These are phyloP conservation scores for Lepus americanus DNA, from an alignment of 2,113 vertebrate species.

Conservation along the genomic window DNA sequence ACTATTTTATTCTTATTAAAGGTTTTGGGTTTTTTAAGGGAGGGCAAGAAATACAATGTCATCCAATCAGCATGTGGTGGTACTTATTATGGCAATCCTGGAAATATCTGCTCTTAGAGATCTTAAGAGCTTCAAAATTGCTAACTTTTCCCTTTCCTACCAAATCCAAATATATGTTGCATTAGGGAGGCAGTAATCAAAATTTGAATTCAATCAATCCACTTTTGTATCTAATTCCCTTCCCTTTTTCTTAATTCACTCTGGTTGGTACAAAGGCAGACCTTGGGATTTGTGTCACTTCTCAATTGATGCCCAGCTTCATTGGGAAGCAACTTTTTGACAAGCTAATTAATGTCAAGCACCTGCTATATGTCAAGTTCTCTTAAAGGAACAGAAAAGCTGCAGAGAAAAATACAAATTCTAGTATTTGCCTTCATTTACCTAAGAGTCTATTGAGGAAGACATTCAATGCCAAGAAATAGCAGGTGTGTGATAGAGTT, in stretches of 20 bases:
- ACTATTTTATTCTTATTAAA: not conserved
- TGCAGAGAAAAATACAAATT: not conserved
- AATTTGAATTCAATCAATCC: not conserved
- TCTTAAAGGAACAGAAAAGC: not conserved
- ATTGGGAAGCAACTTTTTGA: not conserved
- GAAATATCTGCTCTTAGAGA: conserved; percentile 9
- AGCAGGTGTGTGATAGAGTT: not conserved
- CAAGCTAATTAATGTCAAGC: not conserved
- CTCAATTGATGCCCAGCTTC: not conserved
- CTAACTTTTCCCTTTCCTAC: not conserved
- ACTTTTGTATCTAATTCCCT: not conserved
- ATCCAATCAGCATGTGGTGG: not conserved
- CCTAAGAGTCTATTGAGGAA: not conserved
- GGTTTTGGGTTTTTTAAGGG: not conserved
- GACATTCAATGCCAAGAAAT: not conserved
- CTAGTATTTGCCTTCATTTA: not conserved
- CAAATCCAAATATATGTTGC: not conserved
- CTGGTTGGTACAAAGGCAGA: not conserved
- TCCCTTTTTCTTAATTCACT: not conserved
- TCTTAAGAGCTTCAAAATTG: conserved; percentile 1
- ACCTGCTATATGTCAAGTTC: not conserved
- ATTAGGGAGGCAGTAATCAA: not conserved
- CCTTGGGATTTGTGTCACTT: not conserved
- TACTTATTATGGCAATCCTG: not conserved
- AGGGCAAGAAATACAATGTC: not conserved